Percentiles rank a stretch among this genome's conserved stretches.
Conservation (phyloP, 2,888 invertebrate genomes). For the Adela reaumurella region DNA sequence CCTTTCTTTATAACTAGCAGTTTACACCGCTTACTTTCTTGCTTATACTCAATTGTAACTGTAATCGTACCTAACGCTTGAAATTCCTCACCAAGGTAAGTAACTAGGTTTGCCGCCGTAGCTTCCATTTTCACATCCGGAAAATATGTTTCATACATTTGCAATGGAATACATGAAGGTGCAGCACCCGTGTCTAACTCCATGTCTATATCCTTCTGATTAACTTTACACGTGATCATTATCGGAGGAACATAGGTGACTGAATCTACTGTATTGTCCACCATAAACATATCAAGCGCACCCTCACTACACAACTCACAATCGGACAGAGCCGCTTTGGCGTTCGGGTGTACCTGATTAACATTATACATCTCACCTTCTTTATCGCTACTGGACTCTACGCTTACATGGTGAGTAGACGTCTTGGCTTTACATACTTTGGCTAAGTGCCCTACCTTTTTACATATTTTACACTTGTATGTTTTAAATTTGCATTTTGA, state of each 20-base stretch:
- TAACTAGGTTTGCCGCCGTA: background rate
- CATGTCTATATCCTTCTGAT: background rate
- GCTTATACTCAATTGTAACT: background rate
- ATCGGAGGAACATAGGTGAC: background rate
- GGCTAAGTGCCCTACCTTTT: background rate
- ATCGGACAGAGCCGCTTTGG: no score
- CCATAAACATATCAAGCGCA: no score
- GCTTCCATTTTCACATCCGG: background rate
- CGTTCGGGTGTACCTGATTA: background rate
- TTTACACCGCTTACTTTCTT: background rate
- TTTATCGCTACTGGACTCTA: no score
- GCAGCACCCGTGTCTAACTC: slow-evolving; percentile 1
- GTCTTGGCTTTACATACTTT: background rate
- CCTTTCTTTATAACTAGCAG: background rate
- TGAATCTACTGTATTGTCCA: background rate
- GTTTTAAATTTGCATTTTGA: slow-evolving; percentile 2
- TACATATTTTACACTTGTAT: slow-evolving; percentile 1
- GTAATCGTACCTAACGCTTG: background rate
- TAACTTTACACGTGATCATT: background rate
- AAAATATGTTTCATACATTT: background rate
- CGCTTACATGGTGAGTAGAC: background rate
- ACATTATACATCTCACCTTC: background rate
- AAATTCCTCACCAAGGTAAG: background rate
- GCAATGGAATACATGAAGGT: background rate
- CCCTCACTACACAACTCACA: no score